Percentiles rank a stretch among this genome's conserved stretches.
Conservation (phyloP, 2,797 vertebrate genomes). For the Sebastes cheni region DNA sequence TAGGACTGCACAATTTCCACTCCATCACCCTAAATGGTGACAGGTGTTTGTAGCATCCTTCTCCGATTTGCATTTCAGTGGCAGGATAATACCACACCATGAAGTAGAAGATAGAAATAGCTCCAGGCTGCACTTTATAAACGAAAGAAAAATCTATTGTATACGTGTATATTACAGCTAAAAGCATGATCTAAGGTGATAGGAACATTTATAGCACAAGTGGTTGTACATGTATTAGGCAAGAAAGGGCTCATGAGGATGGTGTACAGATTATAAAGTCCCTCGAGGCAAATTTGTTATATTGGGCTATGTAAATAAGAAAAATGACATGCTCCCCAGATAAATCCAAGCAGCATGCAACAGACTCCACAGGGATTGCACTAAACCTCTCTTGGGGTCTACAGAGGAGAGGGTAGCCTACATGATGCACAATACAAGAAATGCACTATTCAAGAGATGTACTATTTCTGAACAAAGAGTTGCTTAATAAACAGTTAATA, state of each 20-base stretch:
- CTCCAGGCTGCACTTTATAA: constrained; percentile 41
- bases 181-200: constrained; percentile 37
- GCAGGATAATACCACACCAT: constrained; percentile 20
- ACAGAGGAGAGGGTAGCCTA: not conserved
- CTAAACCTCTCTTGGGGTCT: constrained; percentile 14
- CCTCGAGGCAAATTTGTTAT: not conserved
- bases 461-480: not conserved
- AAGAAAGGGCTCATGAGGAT: constrained; percentile 8
- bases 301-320: not conserved
- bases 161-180: constrained; percentile 24
- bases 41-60: constrained; percentile 30
- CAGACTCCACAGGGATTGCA: constrained; percentile 24
- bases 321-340: not conserved
- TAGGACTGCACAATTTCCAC: not conserved
- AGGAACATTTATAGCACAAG: constrained; percentile 25
- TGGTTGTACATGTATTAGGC: constrained; percentile 14
- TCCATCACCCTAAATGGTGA: constrained; percentile 25
- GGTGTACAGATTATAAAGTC: not conserved
- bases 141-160: constrained; percentile 25
- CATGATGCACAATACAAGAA: not conserved
- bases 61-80: constrained; percentile 31
- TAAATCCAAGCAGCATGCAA: not conserved
- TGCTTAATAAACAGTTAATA: not conserved
- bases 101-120: constrained; percentile 43
- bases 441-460: not conserved